Percentiles rank a stretch among this genome's conserved stretches.
Conservation (phyloP, 2,888 invertebrate species). For the Ommatoiulus sabulosus region DNA sequence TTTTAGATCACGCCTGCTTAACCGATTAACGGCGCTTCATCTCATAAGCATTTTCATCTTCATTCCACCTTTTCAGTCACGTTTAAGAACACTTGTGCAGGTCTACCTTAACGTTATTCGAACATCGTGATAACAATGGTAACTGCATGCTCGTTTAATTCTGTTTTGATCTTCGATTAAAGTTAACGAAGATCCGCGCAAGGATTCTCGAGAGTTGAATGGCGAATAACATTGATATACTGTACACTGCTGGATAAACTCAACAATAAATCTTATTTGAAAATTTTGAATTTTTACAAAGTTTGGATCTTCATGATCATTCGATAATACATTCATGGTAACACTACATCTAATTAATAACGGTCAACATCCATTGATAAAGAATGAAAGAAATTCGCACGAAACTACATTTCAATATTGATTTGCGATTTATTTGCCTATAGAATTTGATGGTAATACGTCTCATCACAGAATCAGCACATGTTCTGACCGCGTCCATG, state of each 20-base stretch:
- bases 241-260: not conserved
- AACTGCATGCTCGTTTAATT: not conserved
- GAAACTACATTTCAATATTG: not conserved
- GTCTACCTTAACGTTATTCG: no score
- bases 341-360: constrained; percentile 7
- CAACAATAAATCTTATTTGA: not conserved
- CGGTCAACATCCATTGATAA: not conserved
- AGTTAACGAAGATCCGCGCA: not conserved
- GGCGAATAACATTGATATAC: not conserved
- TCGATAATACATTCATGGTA: constrained; percentile 18
- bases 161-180: not conserved
- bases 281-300: not conserved
- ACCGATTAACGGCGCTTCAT: no score
- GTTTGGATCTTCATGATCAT: not conserved
- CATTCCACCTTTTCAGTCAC: no score
- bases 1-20: not conserved
- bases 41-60: no score
- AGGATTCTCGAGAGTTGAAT: not conserved
- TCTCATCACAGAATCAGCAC: not conserved
- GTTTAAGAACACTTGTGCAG: no score
- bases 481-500: not conserved
- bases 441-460: not conserved
- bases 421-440: not conserved
- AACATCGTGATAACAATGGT: no score
- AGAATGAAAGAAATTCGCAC: not conserved